A percentile compares a stretch with the other conserved stretches of the same genome.
These are phyloP conservation scores for Patiria miniata DNA, from an alignment of 35 echinoderm and acorn worm species.

Conservation along the genomic window DNA sequence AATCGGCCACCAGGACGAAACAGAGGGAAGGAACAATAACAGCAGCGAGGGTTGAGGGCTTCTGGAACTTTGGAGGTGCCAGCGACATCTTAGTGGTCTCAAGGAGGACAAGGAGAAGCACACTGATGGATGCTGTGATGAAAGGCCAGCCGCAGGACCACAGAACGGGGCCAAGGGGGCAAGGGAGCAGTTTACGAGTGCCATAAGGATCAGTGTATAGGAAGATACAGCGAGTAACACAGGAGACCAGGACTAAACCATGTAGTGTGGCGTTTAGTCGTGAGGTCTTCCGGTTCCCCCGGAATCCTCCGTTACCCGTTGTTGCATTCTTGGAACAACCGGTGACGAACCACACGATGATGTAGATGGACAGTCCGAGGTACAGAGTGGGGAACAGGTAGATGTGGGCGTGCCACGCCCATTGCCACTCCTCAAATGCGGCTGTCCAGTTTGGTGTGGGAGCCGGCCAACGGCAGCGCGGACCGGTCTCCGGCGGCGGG, in stretches of 20 bases:
- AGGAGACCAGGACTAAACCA: slow-evolving; percentile 34
- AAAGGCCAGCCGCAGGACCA: slow-evolving; percentile 71
- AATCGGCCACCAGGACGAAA: slow-evolving; percentile 54
- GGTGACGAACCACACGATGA: background rate
- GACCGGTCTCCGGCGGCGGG: background rate
- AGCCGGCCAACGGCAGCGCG: slow-evolving; percentile 48
- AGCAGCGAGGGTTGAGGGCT: slow-evolving; percentile 28
- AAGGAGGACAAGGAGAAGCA: slow-evolving; percentile 55
- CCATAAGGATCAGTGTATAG: slow-evolving; percentile 55
- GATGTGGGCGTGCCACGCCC: slow-evolving; percentile 29
- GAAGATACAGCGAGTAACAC: slow-evolving; percentile 29
- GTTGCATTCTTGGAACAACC: background rate
- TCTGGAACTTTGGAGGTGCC: slow-evolving; percentile 56
- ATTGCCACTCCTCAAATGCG: background rate
- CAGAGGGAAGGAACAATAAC: slow-evolving; percentile 35
- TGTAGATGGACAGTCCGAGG: slow-evolving; percentile 3
- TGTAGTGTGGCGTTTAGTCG: slow-evolving; percentile 40
- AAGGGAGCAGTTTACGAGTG: slow-evolving; percentile 45
- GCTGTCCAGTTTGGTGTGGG: slow-evolving; percentile 37
- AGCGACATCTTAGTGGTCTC: slow-evolving; percentile 58
- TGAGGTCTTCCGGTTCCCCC: slow-evolving; percentile 17
- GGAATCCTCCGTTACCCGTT: background rate
- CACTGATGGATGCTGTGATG: slow-evolving; percentile 44
- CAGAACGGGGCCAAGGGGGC: slow-evolving; percentile 46
- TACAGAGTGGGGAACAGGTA: slow-evolving; percentile 37